Base-by-base conservation (phyloP, 2,888 invertebrate species). In the Siphlonurus alternatus region DNA sequence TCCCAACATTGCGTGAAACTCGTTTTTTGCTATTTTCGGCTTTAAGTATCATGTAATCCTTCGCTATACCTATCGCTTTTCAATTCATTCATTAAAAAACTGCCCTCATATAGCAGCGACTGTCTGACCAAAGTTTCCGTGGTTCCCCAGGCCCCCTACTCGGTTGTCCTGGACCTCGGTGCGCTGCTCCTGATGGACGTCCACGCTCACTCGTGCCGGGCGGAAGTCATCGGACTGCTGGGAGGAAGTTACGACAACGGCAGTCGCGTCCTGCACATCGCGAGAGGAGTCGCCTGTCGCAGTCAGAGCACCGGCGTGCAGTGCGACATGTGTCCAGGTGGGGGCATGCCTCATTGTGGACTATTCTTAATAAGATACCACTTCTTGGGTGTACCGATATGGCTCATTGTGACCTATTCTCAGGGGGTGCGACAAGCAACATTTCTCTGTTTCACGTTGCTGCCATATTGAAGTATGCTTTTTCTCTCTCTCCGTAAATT, bases 271-370 rank as follows among this genome's bases (percentile, higher is more conserved):
- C 71, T 84, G 25, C 73, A 73, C 22, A 76, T 83, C 66, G 74
- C 73, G 25, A 75, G 77, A 64, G 87, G 87, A 71, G 77, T 81
- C 19, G 83, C 85, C 0, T 87, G 86, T 69, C 77, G 78, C 64
- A 87, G 86, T 67, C 78, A 83, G 24, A 82, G 83, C 63, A 81
- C 81, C 63, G 77, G 80, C 3, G 84, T 85, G 64, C 86, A 86
- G 75, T 88, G 88, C 73, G 88, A 89, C 69, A 88, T 88, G 87
- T 87, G 87, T 70, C 87, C 88, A 1, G 83, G 84, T 84, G 67
- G 18, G 18, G 1, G 1, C 2, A 19, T 60, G 25, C 19, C 10
- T 5, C 20, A 25, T 2, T 61, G 18, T 22, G n/a, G 20, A 2
- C 1, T 63, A 22, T 53, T n/a, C n/a, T n/a, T n/a, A n/a, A n/a